Conservation (phyloP, 2,888 invertebrate species). For the Encarsia formosa region DNA sequence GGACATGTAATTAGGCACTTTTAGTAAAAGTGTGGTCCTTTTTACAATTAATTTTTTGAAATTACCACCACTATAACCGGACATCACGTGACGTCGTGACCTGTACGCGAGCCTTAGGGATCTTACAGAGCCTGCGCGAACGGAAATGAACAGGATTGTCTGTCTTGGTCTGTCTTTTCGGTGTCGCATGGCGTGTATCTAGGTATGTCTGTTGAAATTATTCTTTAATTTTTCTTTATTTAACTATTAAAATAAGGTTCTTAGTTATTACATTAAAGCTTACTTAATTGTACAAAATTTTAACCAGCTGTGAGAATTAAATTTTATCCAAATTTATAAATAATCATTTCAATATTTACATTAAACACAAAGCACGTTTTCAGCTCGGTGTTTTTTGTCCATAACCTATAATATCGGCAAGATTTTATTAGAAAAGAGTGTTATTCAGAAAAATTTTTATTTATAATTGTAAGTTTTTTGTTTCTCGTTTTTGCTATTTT, state of each 20-base stretch:
- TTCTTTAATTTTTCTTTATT: slow-evolving; percentile 21
- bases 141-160: no score
- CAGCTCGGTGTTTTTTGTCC: not conserved
- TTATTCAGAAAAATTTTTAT: not conserved
- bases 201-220: slow-evolving; percentile 35
- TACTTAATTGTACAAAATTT: slow-evolving; percentile 13
- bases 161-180: no score
- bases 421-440: not conserved
- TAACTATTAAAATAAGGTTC: not conserved
- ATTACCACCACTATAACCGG: no score
- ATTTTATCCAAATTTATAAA: not conserved
- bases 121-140: no score
- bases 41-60: no score
- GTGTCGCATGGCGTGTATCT: slow-evolving; percentile 33
- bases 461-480: not conserved
- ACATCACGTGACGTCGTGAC: no score
- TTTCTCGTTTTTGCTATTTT: slow-evolving; percentile 11
- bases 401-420: slow-evolving; percentile 24
- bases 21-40: no score
- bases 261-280: slow-evolving; percentile 1
- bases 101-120: no score
- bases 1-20: no score
- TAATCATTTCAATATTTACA: not conserved
- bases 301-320: slow-evolving; percentile 1
- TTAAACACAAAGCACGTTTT: slow-evolving; percentile 29